phyloP scores from a whole-genome alignment of 2,113 vertebrate genomes.

The Pao palembangensis region DNA sequence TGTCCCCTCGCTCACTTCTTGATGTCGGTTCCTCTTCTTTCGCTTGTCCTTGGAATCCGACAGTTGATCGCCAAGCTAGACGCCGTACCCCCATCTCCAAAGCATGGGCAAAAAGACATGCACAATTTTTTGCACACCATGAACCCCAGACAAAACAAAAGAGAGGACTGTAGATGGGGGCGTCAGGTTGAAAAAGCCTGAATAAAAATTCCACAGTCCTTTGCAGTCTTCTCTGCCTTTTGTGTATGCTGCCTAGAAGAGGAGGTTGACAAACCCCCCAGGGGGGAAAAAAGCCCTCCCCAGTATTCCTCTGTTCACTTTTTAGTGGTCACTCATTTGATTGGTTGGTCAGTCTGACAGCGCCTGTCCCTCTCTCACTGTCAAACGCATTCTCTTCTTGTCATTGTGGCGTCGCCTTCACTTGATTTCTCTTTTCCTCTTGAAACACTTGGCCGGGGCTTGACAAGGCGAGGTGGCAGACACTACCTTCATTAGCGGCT shows the following conservation, averaged over 20 bases:
- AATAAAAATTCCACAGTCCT: slow-evolving; percentile 72
- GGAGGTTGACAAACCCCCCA: slow-evolving; percentile 21
- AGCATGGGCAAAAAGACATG: slow-evolving; percentile 48
- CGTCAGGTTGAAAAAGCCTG: slow-evolving; percentile 26
- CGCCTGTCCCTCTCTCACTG: slow-evolving; percentile 35
- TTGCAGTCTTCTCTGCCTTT: slow-evolving; percentile 59
- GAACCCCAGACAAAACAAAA: slow-evolving; percentile 21
- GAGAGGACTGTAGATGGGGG: slow-evolving; percentile 35
- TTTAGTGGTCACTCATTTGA: slow-evolving; percentile 65
- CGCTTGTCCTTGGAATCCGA: slow-evolving; percentile 87
- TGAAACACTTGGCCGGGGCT: slow-evolving; percentile 28
- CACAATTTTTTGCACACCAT: slow-evolving; percentile 37
- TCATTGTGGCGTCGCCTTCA: slow-evolving; percentile 44
- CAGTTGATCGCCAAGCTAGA: slow-evolving; percentile 71
- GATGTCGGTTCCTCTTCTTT: slow-evolving; percentile 66
- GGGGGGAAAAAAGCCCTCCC: slow-evolving; percentile 22
- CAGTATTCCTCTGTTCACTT: slow-evolving; percentile 66
- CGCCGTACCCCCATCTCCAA: slow-evolving; percentile 74
- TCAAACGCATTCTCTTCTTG: slow-evolving; percentile 18
- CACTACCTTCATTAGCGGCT: slow-evolving; percentile 69
- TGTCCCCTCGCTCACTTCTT: slow-evolving; percentile 71
- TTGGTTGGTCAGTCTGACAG: slow-evolving; percentile 54
- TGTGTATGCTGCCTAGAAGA: slow-evolving; percentile 32
- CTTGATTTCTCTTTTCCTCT: slow-evolving; percentile 38
- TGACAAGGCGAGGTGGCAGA: slow-evolving; percentile 50